Percentiles rank a stretch among this genome's conserved stretches.
Conservation (phyloP, 2,113 vertebrate species). For the Petaurus breviceps region DNA sequence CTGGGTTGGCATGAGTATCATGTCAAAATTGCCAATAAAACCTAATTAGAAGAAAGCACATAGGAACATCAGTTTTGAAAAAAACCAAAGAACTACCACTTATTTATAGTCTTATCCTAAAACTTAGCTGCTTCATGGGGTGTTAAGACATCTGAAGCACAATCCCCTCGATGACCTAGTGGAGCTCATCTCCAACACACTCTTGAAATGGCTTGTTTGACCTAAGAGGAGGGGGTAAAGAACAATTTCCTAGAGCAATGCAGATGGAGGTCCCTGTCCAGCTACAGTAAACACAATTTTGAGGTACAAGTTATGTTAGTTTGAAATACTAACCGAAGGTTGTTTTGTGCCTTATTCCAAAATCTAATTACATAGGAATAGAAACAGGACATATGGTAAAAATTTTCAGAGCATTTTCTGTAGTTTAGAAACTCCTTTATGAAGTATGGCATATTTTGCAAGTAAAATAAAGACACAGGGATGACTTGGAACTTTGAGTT, state of each 20-base stretch:
- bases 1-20: background rate
- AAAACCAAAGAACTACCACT: background rate
- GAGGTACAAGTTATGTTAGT: conserved; percentile 5
- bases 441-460: conserved; percentile 1
- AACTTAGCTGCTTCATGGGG: background rate
- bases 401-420: conserved; percentile 10
- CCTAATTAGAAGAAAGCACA: background rate
- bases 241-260: conserved; percentile 3
- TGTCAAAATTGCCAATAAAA: background rate
- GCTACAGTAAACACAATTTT: background rate
- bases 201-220: background rate
- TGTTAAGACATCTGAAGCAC: background rate
- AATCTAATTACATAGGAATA: conserved; percentile 22
- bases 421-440: conserved; percentile 5
- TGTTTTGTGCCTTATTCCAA: conserved; percentile 9
- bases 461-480: conserved; percentile 12
- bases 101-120: background rate
- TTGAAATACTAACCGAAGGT: background rate
- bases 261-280: background rate
- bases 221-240: background rate
- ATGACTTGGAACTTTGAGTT: background rate
- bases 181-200: background rate
- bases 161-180: background rate
- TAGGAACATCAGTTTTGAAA: background rate
- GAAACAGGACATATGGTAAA: conserved; percentile 31